A percentile compares a stretch with the other conserved stretches of the same genome.
These are phyloP conservation scores for Lordiphosa mommai DNA, from an alignment of 1,140 invertebrate genomes.

Conservation along the genomic window DNA sequence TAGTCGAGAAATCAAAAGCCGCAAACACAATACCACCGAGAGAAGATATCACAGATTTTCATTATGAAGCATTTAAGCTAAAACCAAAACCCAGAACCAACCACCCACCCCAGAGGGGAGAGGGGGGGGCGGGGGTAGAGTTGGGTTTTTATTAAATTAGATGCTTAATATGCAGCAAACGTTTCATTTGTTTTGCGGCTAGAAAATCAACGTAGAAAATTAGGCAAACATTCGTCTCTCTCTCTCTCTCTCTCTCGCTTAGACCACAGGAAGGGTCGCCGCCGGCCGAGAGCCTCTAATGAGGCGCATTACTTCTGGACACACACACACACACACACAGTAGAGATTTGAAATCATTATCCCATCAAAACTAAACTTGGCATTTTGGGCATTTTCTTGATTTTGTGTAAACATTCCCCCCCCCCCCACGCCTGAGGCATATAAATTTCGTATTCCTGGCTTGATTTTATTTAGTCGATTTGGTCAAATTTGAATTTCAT, in stretches of 20 bases:
- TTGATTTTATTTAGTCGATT: no score
- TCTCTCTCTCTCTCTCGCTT: neutral
- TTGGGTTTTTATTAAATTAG: conserved; percentile 63
- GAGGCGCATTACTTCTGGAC: conserved; percentile 70
- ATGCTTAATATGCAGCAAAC: conserved; percentile 74
- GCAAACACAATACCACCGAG: conserved; percentile 17
- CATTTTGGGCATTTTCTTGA: conserved; percentile 46
- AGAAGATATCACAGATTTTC: conserved; percentile 73
- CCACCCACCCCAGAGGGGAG: neutral
- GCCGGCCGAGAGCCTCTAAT: conserved; percentile 61
- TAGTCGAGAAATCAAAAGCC: conserved; percentile 60
- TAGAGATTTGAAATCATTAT: conserved; percentile 73
- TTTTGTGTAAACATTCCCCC: conserved; percentile 65
- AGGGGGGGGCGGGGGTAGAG: conserved; percentile 13
- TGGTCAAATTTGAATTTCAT: no score
- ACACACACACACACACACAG: no score
- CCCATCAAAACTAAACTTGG: conserved; percentile 65
- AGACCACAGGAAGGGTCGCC: neutral
- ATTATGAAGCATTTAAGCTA: conserved; percentile 73
- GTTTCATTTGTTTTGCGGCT: conserved; percentile 78
- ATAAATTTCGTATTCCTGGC: no score
- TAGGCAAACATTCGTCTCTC: conserved; percentile 34
- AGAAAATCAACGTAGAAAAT: conserved; percentile 78
- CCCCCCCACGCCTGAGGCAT: no score
- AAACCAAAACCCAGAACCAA: conserved; percentile 4